Conservation (phyloP, 2,113 vertebrate genomes). For the Herpailurus yagouaroundi region DNA sequence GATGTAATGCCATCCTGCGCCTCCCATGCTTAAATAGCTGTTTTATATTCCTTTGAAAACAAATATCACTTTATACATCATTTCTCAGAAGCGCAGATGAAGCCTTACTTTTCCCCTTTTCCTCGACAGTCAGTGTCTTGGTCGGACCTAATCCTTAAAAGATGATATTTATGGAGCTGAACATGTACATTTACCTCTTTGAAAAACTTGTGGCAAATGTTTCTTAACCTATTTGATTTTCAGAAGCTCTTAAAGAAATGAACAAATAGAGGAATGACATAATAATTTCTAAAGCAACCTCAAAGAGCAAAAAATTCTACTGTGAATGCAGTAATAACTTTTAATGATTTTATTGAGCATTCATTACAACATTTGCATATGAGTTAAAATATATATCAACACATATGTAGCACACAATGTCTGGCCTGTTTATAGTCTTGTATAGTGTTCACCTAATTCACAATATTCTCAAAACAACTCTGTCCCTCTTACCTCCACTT, state of each 20-base stretch:
- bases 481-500: not conserved
- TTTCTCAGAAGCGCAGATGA: not conserved
- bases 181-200: not conserved
- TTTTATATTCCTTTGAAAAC: constrained; percentile 28
- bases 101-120: not conserved
- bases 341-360: not conserved
- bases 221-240: not conserved
- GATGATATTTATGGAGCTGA: not conserved
- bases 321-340: not conserved
- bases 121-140: not conserved
- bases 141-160: not conserved
- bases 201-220: not conserved
- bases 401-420: not conserved
- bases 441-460: not conserved
- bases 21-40: not conserved
- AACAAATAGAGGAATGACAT: not conserved
- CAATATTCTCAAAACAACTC: not conserved
- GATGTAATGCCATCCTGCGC: not conserved
- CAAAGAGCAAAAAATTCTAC: not conserved
- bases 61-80: not conserved
- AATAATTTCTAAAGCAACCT: not conserved
- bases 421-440: not conserved
- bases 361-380: not conserved
- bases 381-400: not conserved
- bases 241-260: not conserved